Base-by-base conservation (phyloP, 2,113 vertebrate species). In the Anthoscopus minutus region DNA sequence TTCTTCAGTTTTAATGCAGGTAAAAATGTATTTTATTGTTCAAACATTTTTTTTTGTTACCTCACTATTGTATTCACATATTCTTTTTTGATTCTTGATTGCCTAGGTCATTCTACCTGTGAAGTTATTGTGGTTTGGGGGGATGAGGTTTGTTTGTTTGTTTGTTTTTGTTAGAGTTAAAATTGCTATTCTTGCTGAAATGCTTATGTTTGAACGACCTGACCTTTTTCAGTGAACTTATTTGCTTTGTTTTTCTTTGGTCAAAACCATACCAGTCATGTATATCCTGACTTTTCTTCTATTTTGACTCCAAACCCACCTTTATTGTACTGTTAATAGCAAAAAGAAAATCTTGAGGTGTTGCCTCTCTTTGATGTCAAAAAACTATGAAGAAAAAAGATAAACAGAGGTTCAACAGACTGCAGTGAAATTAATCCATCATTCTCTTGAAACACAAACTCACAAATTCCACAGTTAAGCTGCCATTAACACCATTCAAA, bases 181-280 rank as follows among this genome's bases (percentile, higher is more conserved):
- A 81, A 38, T 24, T 38, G 4, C 2, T 56, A 13, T 56, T 79
- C 21, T 64, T 85, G 27, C 15, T 73, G 28, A 72, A 81, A 62
- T 60, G 3, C 4, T 85, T 89, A 31, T 3, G 2, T 65, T 82
- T 72, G 16, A 33, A 61, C 40, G 11, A 69, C 10, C 8, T 64
- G 7, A 54, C 4, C 7, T 69, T 78, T 81, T 65, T 21, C 0
- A 20, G 17, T 45, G 5, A 9, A 3, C 33, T 10, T 44, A 84
- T 62, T 4, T 7, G 5, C 1, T 54, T 70, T 84, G 1, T 45
- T 84, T 69, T 71, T 9, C 8, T 84, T 70, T 74, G 21, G 12
- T 72, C 16, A 82, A 62, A 78, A 66, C 1, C 4, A 54, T 53
- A 27, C 3, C 0, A 2, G 15, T 4, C 19, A 40, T 4, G 2